A percentile compares a stretch with the other conserved stretches of the same genome.
Conservation (phyloP, 2,113 vertebrate genomes). For the Gyps fulvus region DNA sequence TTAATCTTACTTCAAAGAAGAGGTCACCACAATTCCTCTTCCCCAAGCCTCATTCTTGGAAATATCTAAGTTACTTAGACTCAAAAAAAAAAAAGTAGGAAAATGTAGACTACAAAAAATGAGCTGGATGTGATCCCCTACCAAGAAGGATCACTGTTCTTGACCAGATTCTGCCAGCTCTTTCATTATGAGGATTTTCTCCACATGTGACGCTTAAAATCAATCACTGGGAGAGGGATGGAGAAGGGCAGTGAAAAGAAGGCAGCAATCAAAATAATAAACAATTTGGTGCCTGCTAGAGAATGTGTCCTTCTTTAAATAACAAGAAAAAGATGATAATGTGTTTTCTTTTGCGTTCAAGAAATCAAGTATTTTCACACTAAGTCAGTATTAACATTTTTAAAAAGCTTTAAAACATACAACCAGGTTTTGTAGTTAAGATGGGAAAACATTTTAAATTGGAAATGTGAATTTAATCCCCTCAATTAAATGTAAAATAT, state of each 20-base stretch:
- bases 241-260: not conserved
- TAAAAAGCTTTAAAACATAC: not conserved
- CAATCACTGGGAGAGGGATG: not conserved
- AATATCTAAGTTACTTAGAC: not conserved
- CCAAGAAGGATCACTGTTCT: not conserved
- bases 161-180: not conserved
- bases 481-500: slow-evolving; percentile 39
- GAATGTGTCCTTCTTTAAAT: not conserved
- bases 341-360: not conserved
- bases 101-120: not conserved
- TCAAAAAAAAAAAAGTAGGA: not conserved
- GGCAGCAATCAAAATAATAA: not conserved
- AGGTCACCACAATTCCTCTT: slow-evolving; percentile 1
- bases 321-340: not conserved
- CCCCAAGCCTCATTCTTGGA: not conserved
- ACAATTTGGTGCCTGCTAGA: not conserved
- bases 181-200: not conserved
- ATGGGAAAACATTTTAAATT: slow-evolving; percentile 30
- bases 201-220: not conserved
- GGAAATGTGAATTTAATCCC: slow-evolving; percentile 34
- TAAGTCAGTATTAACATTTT: not conserved
- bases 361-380: not conserved
- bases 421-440: not conserved
- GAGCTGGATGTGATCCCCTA: not conserved
- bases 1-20: slow-evolving; percentile 28